Conservation (phyloP, 2,888 invertebrate species). For the Cenopis cana region DNA sequence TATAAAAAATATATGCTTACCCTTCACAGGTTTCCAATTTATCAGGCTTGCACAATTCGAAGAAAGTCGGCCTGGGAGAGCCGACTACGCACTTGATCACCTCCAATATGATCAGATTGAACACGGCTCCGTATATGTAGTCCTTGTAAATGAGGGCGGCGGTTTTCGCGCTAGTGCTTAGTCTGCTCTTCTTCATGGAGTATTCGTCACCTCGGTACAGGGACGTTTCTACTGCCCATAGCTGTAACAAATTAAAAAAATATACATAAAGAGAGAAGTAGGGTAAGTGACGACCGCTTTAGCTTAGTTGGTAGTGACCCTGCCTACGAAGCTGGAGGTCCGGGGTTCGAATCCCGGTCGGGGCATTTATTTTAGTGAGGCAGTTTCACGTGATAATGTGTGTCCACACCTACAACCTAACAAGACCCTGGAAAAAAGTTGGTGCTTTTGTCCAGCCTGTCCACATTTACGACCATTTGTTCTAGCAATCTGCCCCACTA, state of each 20-base stretch:
- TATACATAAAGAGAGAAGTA: not conserved
- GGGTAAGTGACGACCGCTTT: not conserved
- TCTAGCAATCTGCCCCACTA: too few species aligned
- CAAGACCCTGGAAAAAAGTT: too few species aligned
- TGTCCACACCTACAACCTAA: too few species aligned
- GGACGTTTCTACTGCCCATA: conserved; percentile 78
- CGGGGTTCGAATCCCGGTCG: too few species aligned
- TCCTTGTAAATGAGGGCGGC: conserved; percentile 85
- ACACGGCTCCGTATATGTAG: conserved; percentile 86
- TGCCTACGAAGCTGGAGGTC: too few species aligned
- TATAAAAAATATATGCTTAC: conserved; percentile 61
- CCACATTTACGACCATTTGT: too few species aligned
- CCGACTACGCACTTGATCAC: conserved; percentile 88
- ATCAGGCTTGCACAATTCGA: conserved; percentile 89
- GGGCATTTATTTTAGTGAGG: too few species aligned
- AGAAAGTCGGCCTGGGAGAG: conserved; percentile 91
- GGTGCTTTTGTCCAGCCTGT: too few species aligned
- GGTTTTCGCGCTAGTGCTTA: conserved; percentile 67
- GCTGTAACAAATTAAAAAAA: conserved; percentile 58
- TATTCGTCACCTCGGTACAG: conserved; percentile 75
- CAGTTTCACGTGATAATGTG: too few species aligned
- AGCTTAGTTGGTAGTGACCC: too few species aligned
- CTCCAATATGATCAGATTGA: conserved; percentile 86
- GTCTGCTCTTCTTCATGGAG: conserved; percentile 73
- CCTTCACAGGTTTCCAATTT: conserved; percentile 86